Base-by-base conservation (phyloP, 2,113 vertebrate species). In the Embiotoca jacksoni region DNA sequence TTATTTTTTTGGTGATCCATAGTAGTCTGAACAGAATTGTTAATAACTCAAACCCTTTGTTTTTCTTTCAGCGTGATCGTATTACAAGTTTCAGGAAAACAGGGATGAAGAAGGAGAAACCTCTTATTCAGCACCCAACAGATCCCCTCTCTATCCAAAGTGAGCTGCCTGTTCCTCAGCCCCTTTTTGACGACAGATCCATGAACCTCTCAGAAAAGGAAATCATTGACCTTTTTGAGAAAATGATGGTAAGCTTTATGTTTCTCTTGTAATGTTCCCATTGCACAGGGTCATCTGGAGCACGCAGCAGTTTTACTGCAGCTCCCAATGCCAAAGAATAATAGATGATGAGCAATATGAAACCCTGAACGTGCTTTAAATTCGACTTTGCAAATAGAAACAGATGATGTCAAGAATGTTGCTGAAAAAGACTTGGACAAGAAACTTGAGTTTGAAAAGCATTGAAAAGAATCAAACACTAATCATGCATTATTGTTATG, bases 191-290 rank as follows among this genome's bases (percentile, higher is more conserved):
- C 66, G 98, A 99, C 16, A 95, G 97, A 63, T 97, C 96, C 83
- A 93, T 95, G 95, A 97, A 98, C 85, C 95, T 99, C 75, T 99
- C 98, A 0, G 97, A 99, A 89, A 99, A 99, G 81, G 98, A 99
- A 95, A 98, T 99, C 54, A 93, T 96, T 87, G 97, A 99, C 93
- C 96, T 99, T 60, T 99, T 99, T 89, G 97, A 99, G 88, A 99
- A 99, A 93, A 99, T 99, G 98, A 99, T 99, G 98, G 98, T 99
- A 89, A 96, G 96, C 69, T 55, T 72, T 59, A 33, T 65, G 3
- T 72, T 73, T 57, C 15, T 81, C 15, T 46, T 52, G 15, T 33
- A 7, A 6, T 15, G 3, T 32, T 75, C 78, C 31, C 9, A 9
- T 47, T 58, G 49, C 6, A 44, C 3, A 14, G 6, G 4, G 0